phyloP scores from a whole-genome alignment of 2,113 vertebrate species.

The Ammodytes dubius region DNA sequence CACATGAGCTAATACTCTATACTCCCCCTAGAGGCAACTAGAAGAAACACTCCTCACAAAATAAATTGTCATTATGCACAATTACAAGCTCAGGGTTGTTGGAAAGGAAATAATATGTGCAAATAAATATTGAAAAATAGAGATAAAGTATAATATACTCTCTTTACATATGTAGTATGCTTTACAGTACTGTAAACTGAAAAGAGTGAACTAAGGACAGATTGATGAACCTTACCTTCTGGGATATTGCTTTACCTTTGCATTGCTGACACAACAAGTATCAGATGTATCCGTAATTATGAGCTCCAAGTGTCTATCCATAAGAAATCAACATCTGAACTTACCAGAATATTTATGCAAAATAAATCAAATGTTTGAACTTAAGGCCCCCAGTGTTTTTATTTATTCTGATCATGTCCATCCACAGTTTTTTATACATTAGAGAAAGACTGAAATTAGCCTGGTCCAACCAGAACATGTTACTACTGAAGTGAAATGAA shows the following conservation, averaged over 20 bases:
- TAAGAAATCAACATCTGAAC: neutral
- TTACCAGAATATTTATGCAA: neutral
- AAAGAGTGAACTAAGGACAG: neutral
- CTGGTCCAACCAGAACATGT: too few relatives aligned
- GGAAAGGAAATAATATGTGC: too few relatives aligned
- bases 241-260: neutral
- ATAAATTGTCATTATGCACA: too few relatives aligned
- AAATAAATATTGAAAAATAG: too few relatives aligned
- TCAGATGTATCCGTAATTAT: neutral
- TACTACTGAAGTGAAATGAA: too few relatives aligned
- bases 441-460: too few relatives aligned
- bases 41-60: neutral
- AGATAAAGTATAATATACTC: too few relatives aligned
- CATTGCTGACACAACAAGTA: neutral
- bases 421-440: too few relatives aligned
- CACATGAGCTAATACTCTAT: neutral
- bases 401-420: neutral
- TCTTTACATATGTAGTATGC: too few relatives aligned
- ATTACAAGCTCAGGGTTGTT: too few relatives aligned
- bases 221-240: neutral
- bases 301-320: neutral
- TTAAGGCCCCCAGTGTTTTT: neutral
- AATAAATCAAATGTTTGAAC: neutral
- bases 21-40: constrained; percentile 36
- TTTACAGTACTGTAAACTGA: too few relatives aligned